Evolutionary conservation across 1,140 invertebrate species (phyloP).

Genomic region (Drosophila subpulchrella): DNA sequence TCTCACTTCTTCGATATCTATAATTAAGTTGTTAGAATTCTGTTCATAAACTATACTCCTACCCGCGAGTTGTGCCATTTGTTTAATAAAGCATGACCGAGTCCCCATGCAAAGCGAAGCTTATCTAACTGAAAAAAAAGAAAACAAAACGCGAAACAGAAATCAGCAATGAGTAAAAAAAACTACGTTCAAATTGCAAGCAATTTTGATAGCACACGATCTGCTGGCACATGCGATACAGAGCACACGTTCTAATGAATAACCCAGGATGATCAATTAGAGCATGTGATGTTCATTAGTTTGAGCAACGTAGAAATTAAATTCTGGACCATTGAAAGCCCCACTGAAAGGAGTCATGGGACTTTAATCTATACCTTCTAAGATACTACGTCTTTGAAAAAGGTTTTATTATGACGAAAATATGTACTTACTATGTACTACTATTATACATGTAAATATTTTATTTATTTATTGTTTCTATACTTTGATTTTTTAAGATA

Average conservation of each 20-base stretch:
- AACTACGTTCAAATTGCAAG: slow-evolving; percentile 24
- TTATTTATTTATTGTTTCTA: too few species aligned
- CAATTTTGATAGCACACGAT: slow-evolving; percentile 45
- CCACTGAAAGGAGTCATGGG: neutral
- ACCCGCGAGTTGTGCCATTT: slow-evolving; percentile 39
- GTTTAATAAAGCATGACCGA: slow-evolving; percentile 56
- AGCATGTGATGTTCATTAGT: slow-evolving; percentile 32
- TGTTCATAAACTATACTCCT: slow-evolving; percentile 48
- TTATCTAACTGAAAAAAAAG: slow-evolving; percentile 32
- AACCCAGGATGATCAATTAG: slow-evolving; percentile 30
- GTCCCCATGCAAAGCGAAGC: slow-evolving; percentile 42
- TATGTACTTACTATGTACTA: too few species aligned
- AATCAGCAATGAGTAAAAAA: slow-evolving; percentile 22
- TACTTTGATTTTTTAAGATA: neutral
- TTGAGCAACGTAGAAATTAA: neutral
- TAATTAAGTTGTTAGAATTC: slow-evolving; percentile 62
- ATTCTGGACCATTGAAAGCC: neutral
- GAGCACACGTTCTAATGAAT: slow-evolving; percentile 9
- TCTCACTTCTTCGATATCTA: slow-evolving; percentile 31
- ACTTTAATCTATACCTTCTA: neutral
- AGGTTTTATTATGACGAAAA: neutral
- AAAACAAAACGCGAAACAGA: slow-evolving; percentile 24
- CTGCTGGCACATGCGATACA: slow-evolving; percentile 19
- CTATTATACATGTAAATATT: too few species aligned
- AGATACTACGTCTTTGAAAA: neutral